Conservation (phyloP, 35 echinoderm and acorn worm species). For the Nesometra sesokonis region DNA sequence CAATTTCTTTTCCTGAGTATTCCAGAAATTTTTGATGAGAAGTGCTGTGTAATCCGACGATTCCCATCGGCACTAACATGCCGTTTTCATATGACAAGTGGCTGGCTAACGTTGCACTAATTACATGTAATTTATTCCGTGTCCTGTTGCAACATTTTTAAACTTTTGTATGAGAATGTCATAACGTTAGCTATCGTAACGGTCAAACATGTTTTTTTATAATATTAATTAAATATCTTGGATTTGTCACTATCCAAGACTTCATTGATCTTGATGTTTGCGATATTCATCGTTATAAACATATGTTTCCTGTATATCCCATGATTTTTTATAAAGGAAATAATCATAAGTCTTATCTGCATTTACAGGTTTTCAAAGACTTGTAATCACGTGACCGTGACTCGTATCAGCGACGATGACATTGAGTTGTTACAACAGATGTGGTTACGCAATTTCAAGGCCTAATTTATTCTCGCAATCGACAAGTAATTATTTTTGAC, state of each 20-base stretch:
- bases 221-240: neutral
- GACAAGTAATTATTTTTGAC: neutral
- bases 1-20: neutral
- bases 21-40: neutral
- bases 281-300: neutral
- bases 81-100: neutral
- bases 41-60: neutral
- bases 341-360: neutral
- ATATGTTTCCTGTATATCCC: neutral
- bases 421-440: neutral
- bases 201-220: neutral
- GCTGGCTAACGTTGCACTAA: neutral
- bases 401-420: neutral
- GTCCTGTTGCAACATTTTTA: neutral
- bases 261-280: neutral
- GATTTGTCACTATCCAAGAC: neutral
- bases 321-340: neutral
- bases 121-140: neutral
- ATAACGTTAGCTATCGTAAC: neutral
- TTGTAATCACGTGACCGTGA: neutral
- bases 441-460: neutral
- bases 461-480: neutral
- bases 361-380: neutral
- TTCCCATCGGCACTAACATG: neutral
- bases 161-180: neutral